A percentile compares a stretch with the other conserved stretches of the same genome.
These are phyloP conservation scores for Nibea albiflora DNA, from an alignment of 2,113 vertebrate genomes.

Conservation along the genomic window DNA sequence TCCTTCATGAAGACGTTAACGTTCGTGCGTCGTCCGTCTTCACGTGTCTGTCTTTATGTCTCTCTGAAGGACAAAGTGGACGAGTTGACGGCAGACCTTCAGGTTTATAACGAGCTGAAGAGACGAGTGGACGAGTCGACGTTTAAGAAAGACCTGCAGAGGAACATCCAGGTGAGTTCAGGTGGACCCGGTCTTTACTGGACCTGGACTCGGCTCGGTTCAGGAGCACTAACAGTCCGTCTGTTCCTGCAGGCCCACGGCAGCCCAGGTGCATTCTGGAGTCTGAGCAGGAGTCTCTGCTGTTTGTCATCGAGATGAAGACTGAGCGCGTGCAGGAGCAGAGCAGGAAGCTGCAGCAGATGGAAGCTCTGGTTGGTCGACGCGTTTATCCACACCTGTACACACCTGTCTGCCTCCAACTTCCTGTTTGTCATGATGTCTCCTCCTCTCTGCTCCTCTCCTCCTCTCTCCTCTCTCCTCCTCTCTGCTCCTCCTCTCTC, in stretches of 20 bases:
- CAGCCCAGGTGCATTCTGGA: conserved; percentile 94
- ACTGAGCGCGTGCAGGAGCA: conserved; percentile 87
- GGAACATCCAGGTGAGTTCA: conserved; percentile 82
- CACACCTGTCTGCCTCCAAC: too few species aligned
- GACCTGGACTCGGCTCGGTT: too few species aligned
- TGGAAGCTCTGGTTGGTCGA: conserved; percentile 86
- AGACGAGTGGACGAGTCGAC: conserved; percentile 86
- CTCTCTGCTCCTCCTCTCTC: too few species aligned
- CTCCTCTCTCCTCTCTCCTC: too few species aligned
- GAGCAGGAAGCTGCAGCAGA: conserved; percentile 87
- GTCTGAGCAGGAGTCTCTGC: conserved; percentile 94
- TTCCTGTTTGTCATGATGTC: too few species aligned
- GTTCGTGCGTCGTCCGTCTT: too few species aligned
- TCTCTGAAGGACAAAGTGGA: conserved; percentile 80
- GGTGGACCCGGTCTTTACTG: too few species aligned
- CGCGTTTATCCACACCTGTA: not conserved
- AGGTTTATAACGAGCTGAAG: conserved; percentile 87
- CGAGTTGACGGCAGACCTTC: conserved; percentile 83
- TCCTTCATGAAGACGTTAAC: too few species aligned
- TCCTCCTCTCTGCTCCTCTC: too few species aligned
- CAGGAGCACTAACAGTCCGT: not conserved
- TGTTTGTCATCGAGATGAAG: conserved; percentile 98
- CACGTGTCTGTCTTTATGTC: not conserved
- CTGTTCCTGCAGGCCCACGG: conserved; percentile 87
- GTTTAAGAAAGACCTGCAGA: conserved; percentile 89